phyloP scores from a whole-genome alignment of 2,888 invertebrate genomes.

The Sepioteuthis lessoniana region DNA sequence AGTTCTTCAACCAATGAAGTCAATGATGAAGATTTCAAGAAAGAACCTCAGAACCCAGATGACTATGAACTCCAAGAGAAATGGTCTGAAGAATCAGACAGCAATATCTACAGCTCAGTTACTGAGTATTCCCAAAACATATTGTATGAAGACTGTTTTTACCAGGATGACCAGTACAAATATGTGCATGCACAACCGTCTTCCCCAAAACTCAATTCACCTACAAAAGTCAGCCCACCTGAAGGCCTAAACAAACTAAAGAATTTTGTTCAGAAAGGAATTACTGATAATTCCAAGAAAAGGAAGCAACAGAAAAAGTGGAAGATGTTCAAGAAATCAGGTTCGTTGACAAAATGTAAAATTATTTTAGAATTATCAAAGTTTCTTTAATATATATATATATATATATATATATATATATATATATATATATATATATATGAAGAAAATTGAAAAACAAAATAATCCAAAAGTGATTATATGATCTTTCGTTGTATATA shows the following conservation, averaged over 20 bases:
- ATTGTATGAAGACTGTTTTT: background rate
- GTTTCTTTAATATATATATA: too few species aligned
- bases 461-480: too few species aligned
- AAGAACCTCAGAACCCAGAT: too few species aligned
- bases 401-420: too few species aligned
- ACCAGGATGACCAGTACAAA: background rate
- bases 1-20: too few species aligned
- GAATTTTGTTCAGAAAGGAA: background rate
- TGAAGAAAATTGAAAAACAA: too few species aligned
- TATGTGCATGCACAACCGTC: background rate
- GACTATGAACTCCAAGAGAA: too few species aligned
- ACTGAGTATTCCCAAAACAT: background rate
- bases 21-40: too few species aligned
- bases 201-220: background rate
- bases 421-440: too few species aligned
- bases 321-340: conserved; percentile 18
- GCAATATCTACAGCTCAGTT: background rate
- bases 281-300: background rate
- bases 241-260: background rate
- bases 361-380: background rate
- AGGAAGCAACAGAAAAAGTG: background rate
- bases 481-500: too few species aligned
- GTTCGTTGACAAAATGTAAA: background rate
- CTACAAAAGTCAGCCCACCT: background rate
- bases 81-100: background rate